Percentiles rank a stretch among this genome's conserved stretches.
These are phyloP conservation scores for Chalcis sispes DNA, from an alignment of 2,888 invertebrate species.

Conservation along the genomic window DNA sequence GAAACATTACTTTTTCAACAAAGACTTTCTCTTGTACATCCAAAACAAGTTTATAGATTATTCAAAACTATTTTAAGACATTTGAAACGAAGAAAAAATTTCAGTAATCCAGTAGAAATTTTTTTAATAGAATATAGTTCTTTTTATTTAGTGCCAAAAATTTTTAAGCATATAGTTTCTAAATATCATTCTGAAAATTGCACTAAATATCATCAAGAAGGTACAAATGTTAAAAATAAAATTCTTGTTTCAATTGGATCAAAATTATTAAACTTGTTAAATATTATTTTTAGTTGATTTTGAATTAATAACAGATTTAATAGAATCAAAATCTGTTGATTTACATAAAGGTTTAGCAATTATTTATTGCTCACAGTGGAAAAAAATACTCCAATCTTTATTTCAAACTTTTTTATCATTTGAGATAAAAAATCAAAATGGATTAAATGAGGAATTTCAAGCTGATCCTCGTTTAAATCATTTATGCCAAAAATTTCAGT, in stretches of 20 bases:
- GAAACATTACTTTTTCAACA: constrained; percentile 68
- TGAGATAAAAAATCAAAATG: constrained; percentile 59
- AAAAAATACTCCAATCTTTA: constrained; percentile 76
- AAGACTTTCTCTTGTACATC: constrained; percentile 65
- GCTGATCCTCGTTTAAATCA: constrained; percentile 67
- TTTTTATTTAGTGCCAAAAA: constrained; percentile 60
- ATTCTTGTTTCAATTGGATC: constrained; percentile 26
- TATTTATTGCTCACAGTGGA: constrained; percentile 80
- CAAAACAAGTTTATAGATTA: constrained; percentile 68
- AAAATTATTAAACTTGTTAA: constrained; percentile 16
- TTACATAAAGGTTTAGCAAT: constrained; percentile 77
- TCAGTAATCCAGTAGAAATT: constrained; percentile 57
- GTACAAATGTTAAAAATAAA: constrained; percentile 60
- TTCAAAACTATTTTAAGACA: constrained; percentile 65
- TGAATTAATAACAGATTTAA: constrained; percentile 78
- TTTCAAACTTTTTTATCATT: constrained; percentile 76
- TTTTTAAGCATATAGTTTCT: constrained; percentile 67
- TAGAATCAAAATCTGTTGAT: constrained; percentile 78
- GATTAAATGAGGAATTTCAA: constrained; percentile 52
- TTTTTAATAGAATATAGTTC: constrained; percentile 61
- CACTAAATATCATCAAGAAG: constrained; percentile 62
- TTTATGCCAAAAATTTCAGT: constrained; percentile 63
- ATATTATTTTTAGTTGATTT: constrained; percentile 78
- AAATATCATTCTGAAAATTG: constrained; percentile 63
- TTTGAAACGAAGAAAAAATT: constrained; percentile 57